Conservation (phyloP, 2,797 vertebrate species). For the Numenius phaeopus region DNA sequence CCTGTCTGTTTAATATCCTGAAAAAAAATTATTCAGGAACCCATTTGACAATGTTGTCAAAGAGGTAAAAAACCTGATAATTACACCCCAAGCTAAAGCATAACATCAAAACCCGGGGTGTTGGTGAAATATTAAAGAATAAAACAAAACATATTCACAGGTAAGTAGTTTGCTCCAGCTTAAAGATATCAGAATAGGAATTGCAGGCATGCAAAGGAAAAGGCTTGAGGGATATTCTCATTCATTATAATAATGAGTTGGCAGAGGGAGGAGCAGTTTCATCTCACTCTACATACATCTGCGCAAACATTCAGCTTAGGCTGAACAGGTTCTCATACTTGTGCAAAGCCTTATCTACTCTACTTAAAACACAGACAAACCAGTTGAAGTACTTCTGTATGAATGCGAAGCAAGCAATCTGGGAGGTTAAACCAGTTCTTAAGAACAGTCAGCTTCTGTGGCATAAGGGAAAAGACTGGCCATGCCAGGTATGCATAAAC, state of each 20-base stretch:
- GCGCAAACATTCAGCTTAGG: neutral
- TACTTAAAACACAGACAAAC: conserved; percentile 34
- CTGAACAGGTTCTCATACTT: conserved; percentile 27
- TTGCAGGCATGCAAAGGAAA: neutral
- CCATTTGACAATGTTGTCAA: neutral
- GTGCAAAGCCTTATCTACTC: conserved; percentile 26
- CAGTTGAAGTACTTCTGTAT: conserved; percentile 8
- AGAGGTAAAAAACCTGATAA: neutral
- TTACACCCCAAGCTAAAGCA: fast-evolving
- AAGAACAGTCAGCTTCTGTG: neutral
- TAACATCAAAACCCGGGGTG: neutral
- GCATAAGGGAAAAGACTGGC: neutral
- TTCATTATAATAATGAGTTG: neutral
- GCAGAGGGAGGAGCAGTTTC: conserved; percentile 16
- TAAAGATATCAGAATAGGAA: neutral
- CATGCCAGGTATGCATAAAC: neutral
- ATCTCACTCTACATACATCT: neutral
- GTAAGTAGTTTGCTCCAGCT: neutral
- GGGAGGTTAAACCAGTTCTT: conserved; percentile 41
- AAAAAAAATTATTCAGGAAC: neutral
- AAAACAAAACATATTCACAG: neutral
- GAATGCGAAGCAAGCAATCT: conserved; percentile 4
- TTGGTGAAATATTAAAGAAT: neutral
- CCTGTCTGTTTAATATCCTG: neutral
- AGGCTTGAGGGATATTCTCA: neutral